These are phyloP conservation scores for Choristoneura fumiferana DNA, from an alignment of 1,140 invertebrate species.

Conservation along the genomic window DNA sequence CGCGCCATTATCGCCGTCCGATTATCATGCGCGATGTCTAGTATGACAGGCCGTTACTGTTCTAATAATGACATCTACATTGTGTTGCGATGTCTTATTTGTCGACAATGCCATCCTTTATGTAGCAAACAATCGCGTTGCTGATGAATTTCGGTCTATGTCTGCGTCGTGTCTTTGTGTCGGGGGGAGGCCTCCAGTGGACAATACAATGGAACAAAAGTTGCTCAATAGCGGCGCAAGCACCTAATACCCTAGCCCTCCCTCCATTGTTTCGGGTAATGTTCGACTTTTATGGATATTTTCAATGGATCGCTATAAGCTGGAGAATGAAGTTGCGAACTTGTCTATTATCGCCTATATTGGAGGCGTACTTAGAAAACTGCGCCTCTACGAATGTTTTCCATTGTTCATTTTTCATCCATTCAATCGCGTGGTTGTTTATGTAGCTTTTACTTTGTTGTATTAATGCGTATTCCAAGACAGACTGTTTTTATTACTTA, in stretches of 20 bases:
- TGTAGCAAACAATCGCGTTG: slow-evolving; percentile 75
- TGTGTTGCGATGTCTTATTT: slow-evolving; percentile 75
- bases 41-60: slow-evolving; percentile 30
- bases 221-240: slow-evolving; percentile 72
- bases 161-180: slow-evolving; percentile 73
- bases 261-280: slow-evolving; percentile 73
- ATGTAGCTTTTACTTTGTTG: neutral
- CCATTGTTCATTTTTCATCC: slow-evolving; percentile 14
- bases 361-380: slow-evolving; percentile 1
- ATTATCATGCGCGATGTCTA: slow-evolving; percentile 15
- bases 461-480: too few relatives aligned
- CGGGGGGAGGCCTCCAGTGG: slow-evolving; percentile 63
- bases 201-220: slow-evolving; percentile 76
- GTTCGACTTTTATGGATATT: slow-evolving; percentile 78
- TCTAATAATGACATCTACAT: slow-evolving; percentile 72
- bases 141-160: slow-evolving; percentile 77
- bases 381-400: slow-evolving; percentile 11
- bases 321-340: slow-evolving; percentile 65
- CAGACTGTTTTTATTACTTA: too few relatives aligned
- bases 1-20: slow-evolving; percentile 1
- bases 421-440: slow-evolving; percentile 7
- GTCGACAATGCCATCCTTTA: slow-evolving; percentile 74
- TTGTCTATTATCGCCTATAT: slow-evolving; percentile 50
- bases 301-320: slow-evolving; percentile 75
- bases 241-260: slow-evolving; percentile 73